Percentiles rank a stretch among this genome's conserved stretches.
Conservation (phyloP, 1,140 invertebrate species). For the Lepidostoma basale region DNA sequence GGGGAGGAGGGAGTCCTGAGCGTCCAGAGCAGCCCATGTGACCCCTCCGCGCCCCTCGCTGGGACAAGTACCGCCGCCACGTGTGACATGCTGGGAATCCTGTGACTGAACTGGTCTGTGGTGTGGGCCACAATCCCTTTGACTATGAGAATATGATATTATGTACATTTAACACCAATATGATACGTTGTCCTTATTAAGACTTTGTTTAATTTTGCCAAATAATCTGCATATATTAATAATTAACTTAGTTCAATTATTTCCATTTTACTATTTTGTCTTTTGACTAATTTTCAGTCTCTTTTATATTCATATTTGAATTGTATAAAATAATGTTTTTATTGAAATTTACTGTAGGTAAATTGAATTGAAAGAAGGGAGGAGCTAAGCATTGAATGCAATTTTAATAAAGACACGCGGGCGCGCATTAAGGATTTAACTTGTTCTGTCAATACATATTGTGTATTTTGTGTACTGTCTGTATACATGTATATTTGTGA, state of each 20-base stretch:
- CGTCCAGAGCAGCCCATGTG: conserved; percentile 40
- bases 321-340: conserved; percentile 30
- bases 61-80: conserved; percentile 5
- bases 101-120: conserved; percentile 24
- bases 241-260: conserved; percentile 33
- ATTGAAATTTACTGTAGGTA: conserved; percentile 20
- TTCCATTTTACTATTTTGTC: conserved; percentile 8
- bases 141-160: conserved; percentile 28
- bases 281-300: conserved; percentile 27
- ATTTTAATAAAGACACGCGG: conserved; percentile 17
- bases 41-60: conserved; percentile 25
- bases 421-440: too few species aligned
- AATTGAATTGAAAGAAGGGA: conserved; percentile 6
- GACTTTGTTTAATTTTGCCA: conserved; percentile 34
- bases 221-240: conserved; percentile 33
- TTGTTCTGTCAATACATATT: conserved; percentile 18
- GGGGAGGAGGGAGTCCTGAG: conserved; percentile 55
- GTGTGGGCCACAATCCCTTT: background rate
- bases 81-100: conserved; percentile 1
- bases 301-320: conserved; percentile 8
- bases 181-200: conserved; percentile 15
- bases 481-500: conserved; percentile 45
- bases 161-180: conserved; percentile 31
- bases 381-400: conserved; percentile 6
- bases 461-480: conserved; percentile 41